phyloP scores from a whole-genome alignment of 2,888 invertebrate species.

The Eupithecia abbreviata region DNA sequence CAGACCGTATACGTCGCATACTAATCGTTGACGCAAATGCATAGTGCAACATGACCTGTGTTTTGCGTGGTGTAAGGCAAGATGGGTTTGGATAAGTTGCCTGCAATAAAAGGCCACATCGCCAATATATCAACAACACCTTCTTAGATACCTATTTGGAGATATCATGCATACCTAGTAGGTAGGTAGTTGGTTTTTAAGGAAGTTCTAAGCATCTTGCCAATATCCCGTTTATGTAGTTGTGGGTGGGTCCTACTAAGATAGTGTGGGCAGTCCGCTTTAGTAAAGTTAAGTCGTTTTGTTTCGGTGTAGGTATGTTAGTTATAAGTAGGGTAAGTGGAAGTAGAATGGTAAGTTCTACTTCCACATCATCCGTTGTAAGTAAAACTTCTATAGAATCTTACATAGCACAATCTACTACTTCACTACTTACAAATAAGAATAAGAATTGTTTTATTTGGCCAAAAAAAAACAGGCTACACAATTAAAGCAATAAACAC shows the following conservation, averaged over 20 bases:
- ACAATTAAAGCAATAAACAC: no score
- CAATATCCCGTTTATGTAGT: no score
- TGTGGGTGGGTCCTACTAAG: no score
- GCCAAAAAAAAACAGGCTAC: no score
- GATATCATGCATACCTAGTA: not conserved
- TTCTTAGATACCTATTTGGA: not conserved
- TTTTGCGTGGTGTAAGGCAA: not conserved
- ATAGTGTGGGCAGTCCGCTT: no score
- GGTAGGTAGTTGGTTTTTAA: not conserved
- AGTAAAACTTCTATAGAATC: not conserved
- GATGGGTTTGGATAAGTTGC: not conserved
- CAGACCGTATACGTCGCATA: constrained; percentile 18
- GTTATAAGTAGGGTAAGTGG: no score
- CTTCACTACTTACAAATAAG: no score
- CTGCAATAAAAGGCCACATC: not conserved
- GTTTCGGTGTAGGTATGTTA: no score
- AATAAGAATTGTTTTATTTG: no score
- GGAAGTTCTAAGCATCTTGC: no score
- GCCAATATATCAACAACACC: not conserved
- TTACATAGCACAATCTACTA: not conserved
- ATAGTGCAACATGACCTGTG: not conserved
- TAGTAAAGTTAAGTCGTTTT: no score
- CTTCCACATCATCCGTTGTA: not conserved
- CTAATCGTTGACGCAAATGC: constrained; percentile 14
- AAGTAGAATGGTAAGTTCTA: no score